Evolutionary conservation across 2,888 invertebrate genomes (phyloP), one percentile per base, ranked within the genome.

Genomic region (Nezara viridula): DNA sequence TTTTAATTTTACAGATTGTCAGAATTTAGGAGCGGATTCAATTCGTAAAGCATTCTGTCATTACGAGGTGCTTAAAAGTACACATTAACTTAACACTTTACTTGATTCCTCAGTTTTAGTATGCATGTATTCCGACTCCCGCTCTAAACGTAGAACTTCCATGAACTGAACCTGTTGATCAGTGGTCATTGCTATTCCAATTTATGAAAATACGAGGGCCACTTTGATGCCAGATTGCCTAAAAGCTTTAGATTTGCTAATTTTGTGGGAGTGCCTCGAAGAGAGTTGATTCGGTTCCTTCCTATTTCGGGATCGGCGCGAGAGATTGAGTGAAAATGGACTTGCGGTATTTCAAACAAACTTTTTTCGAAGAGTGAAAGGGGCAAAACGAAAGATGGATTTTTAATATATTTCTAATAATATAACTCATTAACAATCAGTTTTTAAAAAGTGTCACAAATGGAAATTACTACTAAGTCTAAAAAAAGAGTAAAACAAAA

Each of bases 191-290:
- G 27, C 12, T 60, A 60, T 60, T 60, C 60, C 60, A 27, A 60
- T 60, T 60, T 60, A 60, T 60, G 60, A 60, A 60, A 60, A 60
- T 60, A 14, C 60, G 60, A 2, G 60, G 60, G n/a, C n/a, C 60
- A 27, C 60, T 60, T 60, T 60, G 60, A 60, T 60, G 27, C 27
- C 27, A 60, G 60, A 12, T 60, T 27, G 60, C 60, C 60, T 60
- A 60, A 60, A 60, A 60, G 60, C 27, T 60, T 60, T 60, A 24
- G 27, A 27, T 60, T 60, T 60, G 27, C 60, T 60, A 60, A 60
- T 27, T 60, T 60, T 60, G 60, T 60, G 60, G 60, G 27, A 60
- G 60, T 60, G 60, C 27, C 60, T 60, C 14, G n/a, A n/a, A n/a
- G n/a, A n/a, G 55, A 55, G 55, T 55, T 55, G 55, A 55, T 55